Evolutionary conservation across 2,797 vertebrate species (phyloP), one percentile per base, ranked within the genome.

Genomic region (Periparus ater): DNA sequence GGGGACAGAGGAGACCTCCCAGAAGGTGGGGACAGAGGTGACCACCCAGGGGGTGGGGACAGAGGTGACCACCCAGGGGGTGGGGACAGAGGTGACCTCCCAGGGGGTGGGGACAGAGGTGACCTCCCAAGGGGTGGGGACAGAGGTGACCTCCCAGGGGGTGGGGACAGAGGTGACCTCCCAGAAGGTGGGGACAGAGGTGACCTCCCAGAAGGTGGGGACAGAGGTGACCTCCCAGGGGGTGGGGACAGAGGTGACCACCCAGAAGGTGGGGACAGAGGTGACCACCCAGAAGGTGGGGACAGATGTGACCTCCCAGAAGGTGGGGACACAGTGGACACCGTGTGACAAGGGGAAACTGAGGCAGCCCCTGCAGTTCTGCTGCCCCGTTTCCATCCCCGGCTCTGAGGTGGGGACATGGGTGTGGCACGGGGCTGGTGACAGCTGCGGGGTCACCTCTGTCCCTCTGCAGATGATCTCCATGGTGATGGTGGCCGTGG

Each of bases 401-500:
- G 53, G 8, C 47, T 16, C 23, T 9, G 21, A 12, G 29, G 17
- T 4, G 11, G 26, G 30, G 18, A 22, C 10, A 2, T 21, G 11
- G 7, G 7, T 3, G 34, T 21, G 17, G 19, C 40, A 17, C 2
- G 23, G 34, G 18, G 10, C 4, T 3, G 50, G 45, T 22, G 61
- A 19, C 29, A 7, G 3, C 17, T 0, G 7, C 2, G 19, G 5
- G 11, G 23, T 63, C 40, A 10, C 45, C 38, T 2, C 1, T 9
- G 3, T 40, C 53, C 32, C 91, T 45, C 82, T 15, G 17, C 95
- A 98, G 99, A 25, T 99, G 42, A 99, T 99, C 82, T 98, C 99
- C 32, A 80, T 99, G 96, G 97, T 98, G 92, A 98, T 99, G 98
- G 98, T 99, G 95, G 97, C 97, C 0, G 98, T 99, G 40, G 99